Evolutionary conservation across 2,888 invertebrate species (phyloP).

Genomic region (Standfussiana lucernea): DNA sequence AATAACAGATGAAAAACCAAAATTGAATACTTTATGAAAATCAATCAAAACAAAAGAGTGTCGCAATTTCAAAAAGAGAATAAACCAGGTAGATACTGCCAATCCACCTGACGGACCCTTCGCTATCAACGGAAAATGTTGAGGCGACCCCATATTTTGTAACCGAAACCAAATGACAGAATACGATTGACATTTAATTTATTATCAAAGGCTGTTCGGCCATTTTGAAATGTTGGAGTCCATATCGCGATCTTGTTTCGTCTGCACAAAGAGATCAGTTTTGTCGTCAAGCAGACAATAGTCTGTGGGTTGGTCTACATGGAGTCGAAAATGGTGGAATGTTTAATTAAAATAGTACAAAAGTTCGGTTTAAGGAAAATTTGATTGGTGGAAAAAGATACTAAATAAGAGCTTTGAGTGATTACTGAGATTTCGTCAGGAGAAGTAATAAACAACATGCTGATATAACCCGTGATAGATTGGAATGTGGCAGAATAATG

Average conservation of each 20-base stretch:
- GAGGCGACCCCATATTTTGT: conserved; percentile 15
- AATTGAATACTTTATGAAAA: background rate
- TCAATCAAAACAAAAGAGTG: background rate
- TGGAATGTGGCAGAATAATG: background rate
- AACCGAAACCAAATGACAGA: conserved; percentile 10
- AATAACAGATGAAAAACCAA: background rate
- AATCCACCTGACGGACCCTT: background rate
- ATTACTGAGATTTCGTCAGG: background rate
- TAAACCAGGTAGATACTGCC: background rate
- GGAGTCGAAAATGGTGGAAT: conserved; percentile 27
- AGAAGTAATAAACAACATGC: background rate
- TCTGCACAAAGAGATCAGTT: conserved; percentile 61
- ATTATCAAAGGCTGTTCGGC: conserved; percentile 48
- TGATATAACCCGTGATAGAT: background rate
- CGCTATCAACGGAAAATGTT: conserved; percentile 11
- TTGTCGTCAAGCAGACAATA: conserved; percentile 51
- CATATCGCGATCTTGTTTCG: conserved; percentile 64
- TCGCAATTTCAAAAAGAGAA: background rate
- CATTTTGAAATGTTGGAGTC: conserved; percentile 52
- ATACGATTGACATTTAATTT: conserved; percentile 63
- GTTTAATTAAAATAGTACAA: conserved; percentile 38
- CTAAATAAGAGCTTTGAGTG: background rate
- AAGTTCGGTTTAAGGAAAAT: background rate
- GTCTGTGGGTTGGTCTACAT: conserved; percentile 35
- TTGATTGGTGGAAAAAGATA: background rate